Evolutionary conservation across 2,888 invertebrate genomes (phyloP).

Genomic region (Athrips mouffetella): DNA sequence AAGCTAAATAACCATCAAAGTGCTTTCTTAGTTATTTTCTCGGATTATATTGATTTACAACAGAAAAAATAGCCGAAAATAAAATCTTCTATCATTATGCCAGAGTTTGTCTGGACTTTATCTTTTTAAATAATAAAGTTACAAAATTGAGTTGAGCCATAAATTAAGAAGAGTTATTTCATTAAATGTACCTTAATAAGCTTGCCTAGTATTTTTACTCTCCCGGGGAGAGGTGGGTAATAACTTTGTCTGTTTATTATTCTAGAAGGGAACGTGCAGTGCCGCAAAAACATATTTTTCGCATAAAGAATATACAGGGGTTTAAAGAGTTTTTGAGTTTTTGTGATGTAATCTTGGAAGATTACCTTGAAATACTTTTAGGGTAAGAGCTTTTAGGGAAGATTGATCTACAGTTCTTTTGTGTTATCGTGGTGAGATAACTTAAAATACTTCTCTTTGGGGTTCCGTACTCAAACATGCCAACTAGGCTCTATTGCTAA

Average conservation of each 20-base stretch:
- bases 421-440: no score
- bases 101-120: background rate
- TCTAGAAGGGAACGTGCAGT: conserved; percentile 36
- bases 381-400: conserved; percentile 40
- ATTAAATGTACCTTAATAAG: conserved; percentile 29
- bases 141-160: conserved; percentile 26
- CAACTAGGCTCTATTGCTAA: no score
- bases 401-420: conserved; percentile 38
- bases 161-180: conserved; percentile 36
- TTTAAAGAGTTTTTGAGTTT: conserved; percentile 64
- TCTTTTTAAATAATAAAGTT: conserved; percentile 1
- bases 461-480: no score
- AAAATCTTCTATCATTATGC: no score
- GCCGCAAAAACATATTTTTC: conserved; percentile 54
- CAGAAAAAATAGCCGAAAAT: no score
- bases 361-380: conserved; percentile 66
- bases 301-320: conserved; percentile 62
- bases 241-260: conserved; percentile 59
- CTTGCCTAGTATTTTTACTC: conserved; percentile 35
- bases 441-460: no score
- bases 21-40: no score
- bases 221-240: conserved; percentile 47
- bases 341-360: conserved; percentile 62
- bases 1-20: background rate
- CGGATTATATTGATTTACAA: no score